A percentile compares a stretch with the other conserved stretches of the same genome.
Evolutionary conservation across 2,888 invertebrate genomes (phyloP).

Genomic region (Cosmia trapezina): DNA sequence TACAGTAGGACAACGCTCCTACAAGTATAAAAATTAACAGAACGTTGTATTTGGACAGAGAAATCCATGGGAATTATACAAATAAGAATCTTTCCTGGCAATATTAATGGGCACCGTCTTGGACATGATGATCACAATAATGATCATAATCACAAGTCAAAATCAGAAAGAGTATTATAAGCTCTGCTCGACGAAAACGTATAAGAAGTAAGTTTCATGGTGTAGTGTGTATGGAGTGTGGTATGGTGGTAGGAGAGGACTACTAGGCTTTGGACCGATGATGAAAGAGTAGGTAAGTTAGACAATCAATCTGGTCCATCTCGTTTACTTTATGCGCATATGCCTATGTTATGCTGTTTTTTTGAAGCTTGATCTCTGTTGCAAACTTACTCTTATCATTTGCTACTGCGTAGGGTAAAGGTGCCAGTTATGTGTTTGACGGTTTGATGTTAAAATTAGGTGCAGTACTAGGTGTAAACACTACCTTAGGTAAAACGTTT

Average conservation of each 20-base stretch:
- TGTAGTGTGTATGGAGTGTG: not conserved
- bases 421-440: slow-evolving; percentile 58
- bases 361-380: slow-evolving; percentile 2
- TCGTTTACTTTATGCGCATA: not conserved
- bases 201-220: not conserved
- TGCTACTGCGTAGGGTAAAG: slow-evolving; percentile 55
- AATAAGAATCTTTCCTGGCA: not conserved
- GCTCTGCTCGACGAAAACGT: not conserved
- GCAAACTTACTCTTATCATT: slow-evolving; percentile 8
- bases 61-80: not conserved
- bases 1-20: not conserved
- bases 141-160: not conserved
- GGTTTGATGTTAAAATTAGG: slow-evolving; percentile 68
- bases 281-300: not conserved
- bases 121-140: not conserved
- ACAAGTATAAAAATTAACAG: not conserved
- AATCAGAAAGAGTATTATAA: not conserved
- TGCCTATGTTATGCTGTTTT: too few species aligned
- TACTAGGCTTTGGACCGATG: not conserved
- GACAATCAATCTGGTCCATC: not conserved
- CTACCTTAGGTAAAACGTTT: slow-evolving; percentile 51
- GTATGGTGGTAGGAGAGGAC: not conserved
- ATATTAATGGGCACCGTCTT: too few species aligned
- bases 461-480: slow-evolving; percentile 63
- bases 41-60: not conserved